Conservation (phyloP, 1,140 invertebrate genomes). For the Bombyx mandarina region DNA sequence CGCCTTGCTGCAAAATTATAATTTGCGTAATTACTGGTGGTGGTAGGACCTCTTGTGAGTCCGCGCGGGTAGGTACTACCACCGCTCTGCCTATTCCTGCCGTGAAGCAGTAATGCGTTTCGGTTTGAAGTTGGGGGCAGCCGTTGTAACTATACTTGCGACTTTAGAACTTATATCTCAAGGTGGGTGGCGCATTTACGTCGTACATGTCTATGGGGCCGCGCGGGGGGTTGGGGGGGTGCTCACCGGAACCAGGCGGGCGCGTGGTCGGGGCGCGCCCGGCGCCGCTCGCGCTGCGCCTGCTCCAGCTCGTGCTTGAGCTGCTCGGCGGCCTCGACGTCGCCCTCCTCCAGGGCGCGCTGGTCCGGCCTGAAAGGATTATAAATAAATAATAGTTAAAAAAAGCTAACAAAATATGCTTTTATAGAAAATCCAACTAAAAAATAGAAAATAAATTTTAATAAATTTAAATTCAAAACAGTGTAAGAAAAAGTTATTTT, state of each 20-base stretch:
- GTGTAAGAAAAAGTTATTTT: too few relatives aligned
- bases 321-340: conserved; percentile 79
- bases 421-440: too few relatives aligned
- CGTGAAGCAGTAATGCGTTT: too few relatives aligned
- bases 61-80: neutral
- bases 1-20: conserved; percentile 25
- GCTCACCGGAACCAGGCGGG: conserved; percentile 53
- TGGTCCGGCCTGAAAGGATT: conserved; percentile 65
- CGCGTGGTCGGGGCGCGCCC: conserved; percentile 28
- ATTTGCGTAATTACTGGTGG: neutral
- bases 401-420: too few relatives aligned
- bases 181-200: too few relatives aligned
- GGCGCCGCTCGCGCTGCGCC: conserved; percentile 42
- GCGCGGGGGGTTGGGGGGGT: neutral
- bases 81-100: neutral
- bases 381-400: too few relatives aligned
- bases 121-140: too few relatives aligned
- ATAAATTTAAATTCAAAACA: too few relatives aligned
- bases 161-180: too few relatives aligned
- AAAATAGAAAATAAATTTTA: too few relatives aligned
- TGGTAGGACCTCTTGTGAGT: neutral
- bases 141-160: too few relatives aligned
- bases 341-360: conserved; percentile 82
- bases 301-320: conserved; percentile 72
- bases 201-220: too few relatives aligned